phyloP scores from a whole-genome alignment of 2,888 invertebrate genomes.

The Anodontia alba region DNA sequence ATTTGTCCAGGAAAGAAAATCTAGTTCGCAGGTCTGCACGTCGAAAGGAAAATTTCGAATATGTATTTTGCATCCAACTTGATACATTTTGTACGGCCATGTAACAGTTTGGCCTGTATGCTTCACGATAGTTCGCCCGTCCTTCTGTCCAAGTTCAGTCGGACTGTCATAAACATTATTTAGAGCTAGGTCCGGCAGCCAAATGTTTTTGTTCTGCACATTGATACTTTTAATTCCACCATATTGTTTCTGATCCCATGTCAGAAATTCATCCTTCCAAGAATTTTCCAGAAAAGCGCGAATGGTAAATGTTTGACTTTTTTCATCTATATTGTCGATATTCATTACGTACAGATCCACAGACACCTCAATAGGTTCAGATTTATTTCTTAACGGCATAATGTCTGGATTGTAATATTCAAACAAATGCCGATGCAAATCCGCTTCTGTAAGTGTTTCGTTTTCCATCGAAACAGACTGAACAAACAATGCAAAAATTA shows the following conservation, averaged over 20 bases:
- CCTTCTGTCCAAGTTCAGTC: constrained; percentile 37
- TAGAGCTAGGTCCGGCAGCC: constrained; percentile 56
- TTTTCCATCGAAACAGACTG: neutral
- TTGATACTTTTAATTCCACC: constrained; percentile 37
- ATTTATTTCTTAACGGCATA: constrained; percentile 28
- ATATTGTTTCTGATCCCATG: constrained; percentile 43
- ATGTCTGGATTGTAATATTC: constrained; percentile 37
- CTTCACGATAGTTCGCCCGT: constrained; percentile 30
- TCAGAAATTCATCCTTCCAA: constrained; percentile 55
- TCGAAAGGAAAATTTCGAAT: constrained; percentile 60
- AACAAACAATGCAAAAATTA: neutral
- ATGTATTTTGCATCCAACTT: constrained; percentile 42
- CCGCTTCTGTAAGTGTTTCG: constrained; percentile 5
- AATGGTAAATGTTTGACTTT: constrained; percentile 50
- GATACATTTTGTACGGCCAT: constrained; percentile 40
- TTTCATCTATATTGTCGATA: constrained; percentile 56
- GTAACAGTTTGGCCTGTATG: constrained; percentile 35
- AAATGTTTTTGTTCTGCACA: constrained; percentile 40
- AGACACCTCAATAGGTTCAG: constrained; percentile 27
- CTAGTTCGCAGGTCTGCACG: constrained; percentile 53
- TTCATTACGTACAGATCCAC: constrained; percentile 44
- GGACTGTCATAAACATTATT: constrained; percentile 34
- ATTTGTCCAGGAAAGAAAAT: constrained; percentile 44
- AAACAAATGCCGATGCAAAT: constrained; percentile 25
- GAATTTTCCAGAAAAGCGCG: constrained; percentile 47